Percentiles rank a stretch among this genome's conserved stretches.
These are phyloP conservation scores for chimpanzee (Pan troglodytes) DNA, from an alignment of 2,113 vertebrate genomes.

Conservation along the genomic window NHGRI_mPanTro3-v2.1_pri NC_072401.2:23522501-23523000, in stretches of 20 bases:
- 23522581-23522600: too few species aligned
- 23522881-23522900: conserved; percentile 31
- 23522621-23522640: too few species aligned
- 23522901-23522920: conserved; percentile 28
- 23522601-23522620: too few species aligned
- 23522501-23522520: too few species aligned
- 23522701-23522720: neutral
- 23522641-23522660: too few species aligned
- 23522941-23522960: neutral
- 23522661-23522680: too few species aligned
- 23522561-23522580: too few species aligned
- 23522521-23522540: too few species aligned
- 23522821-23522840: conserved; percentile 38
- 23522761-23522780: neutral
- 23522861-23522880: neutral
- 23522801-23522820: conserved; percentile 7
- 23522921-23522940: neutral
- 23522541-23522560: too few species aligned
- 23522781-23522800: conserved; percentile 13
- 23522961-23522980: neutral
- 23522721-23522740: neutral
- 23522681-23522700: too few species aligned
- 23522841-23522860: neutral
- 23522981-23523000: neutral
- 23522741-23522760: neutral